These are phyloP conservation scores for Trachymyrmex septentrionalis DNA, from an alignment of 1,140 invertebrate genomes.

Conservation along the genomic window DNA sequence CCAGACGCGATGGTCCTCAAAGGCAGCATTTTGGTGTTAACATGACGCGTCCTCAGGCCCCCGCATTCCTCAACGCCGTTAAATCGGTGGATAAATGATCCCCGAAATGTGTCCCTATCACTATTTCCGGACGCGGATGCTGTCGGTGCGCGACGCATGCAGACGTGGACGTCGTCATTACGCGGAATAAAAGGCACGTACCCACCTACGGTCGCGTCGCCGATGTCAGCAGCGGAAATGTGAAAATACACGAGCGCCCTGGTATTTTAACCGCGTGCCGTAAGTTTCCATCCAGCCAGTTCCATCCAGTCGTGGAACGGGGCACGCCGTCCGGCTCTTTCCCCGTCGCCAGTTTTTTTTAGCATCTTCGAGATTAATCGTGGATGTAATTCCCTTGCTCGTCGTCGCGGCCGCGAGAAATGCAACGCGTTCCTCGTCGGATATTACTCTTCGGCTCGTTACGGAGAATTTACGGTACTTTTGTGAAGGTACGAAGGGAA, in stretches of 20 bases:
- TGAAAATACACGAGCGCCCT: constrained; percentile 62
- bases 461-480: constrained; percentile 39
- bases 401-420: constrained; percentile 28
- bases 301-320: neutral
- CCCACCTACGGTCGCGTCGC: constrained; percentile 57
- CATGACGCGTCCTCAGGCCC: constrained; percentile 61
- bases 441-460: constrained; percentile 58
- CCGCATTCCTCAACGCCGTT: constrained; percentile 70
- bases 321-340: constrained; percentile 9
- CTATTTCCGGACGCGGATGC: constrained; percentile 71
- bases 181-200: constrained; percentile 66
- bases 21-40: constrained; percentile 72
- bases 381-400: constrained; percentile 43
- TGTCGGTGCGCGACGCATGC: constrained; percentile 3
- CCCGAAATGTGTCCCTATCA: constrained; percentile 67
- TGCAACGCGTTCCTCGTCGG: constrained; percentile 23
- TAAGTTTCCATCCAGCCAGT: constrained; percentile 27
- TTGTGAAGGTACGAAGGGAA: constrained; percentile 13
- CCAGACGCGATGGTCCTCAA: constrained; percentile 63
- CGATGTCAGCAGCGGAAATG: constrained; percentile 63
- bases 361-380: constrained; percentile 62
- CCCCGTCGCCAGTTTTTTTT: constrained; percentile 33
- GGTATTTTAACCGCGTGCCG: constrained; percentile 56
- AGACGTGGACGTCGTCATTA: constrained; percentile 59
- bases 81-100: constrained; percentile 77